Base-by-base conservation (phyloP, 2,797 vertebrate species). In the Pogonophryne albipinna region DNA sequence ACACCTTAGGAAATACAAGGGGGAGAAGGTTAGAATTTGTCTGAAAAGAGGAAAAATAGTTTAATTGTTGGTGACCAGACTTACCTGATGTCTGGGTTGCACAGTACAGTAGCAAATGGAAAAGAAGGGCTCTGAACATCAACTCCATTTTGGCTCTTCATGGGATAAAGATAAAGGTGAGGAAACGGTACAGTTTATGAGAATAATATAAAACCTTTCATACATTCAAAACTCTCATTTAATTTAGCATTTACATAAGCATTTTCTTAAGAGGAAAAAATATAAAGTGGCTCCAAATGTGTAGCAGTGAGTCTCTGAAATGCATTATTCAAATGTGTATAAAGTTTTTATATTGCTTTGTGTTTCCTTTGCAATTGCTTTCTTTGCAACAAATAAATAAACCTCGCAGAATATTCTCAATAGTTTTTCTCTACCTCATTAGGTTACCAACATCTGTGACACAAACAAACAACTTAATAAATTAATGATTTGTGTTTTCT, bases 1-100 rank as follows among this genome's bases (percentile, higher is more conserved):
- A 93, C 53, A 13, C 79, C 91, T 90, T 44, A 42, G 15, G 12
- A 51, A 20, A 41, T 14, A 9, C 51, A 76, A 34, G n/a, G 42
- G 19, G 34, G 23, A 57, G 13, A 44, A 45, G 20, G 23, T n/a
- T 51, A 49, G 20, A 6, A 63, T 66, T 41, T 13, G n/a, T 12
- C 1, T 2, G 3, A 46, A 38, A 60, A 42, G n/a, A 55, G 19
- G 34, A 31, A 19, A 44, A 15, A 15, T 1, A 10, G 34, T 41
- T 62, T 5, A 81, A 45, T 38, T 47, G 3, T 50, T 52, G 8
- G 13, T 47, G 46, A 62, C 10, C 10, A 71, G 11, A 16, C 79
- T 89, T 82, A 94, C 94, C 90, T 70, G 62, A 69, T 44, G 81
- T 64, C 71, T 80, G 85, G 52, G 69, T 58, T 34, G 62, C 31